Evolutionary conservation across 2,888 invertebrate genomes (phyloP), one percentile per base, ranked within the genome.

Genomic region (Eilema caniola): DNA sequence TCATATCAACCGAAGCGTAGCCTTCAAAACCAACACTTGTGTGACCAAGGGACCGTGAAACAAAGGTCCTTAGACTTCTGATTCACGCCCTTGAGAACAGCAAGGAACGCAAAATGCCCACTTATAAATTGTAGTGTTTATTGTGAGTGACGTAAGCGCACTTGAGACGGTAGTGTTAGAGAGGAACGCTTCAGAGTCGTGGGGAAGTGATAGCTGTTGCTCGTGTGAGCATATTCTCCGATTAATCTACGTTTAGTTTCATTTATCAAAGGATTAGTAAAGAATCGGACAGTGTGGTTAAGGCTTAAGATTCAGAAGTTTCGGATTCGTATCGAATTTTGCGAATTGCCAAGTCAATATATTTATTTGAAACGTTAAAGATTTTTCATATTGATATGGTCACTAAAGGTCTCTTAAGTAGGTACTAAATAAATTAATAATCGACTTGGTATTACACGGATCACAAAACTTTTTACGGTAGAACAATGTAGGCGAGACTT

Each of bases 21-120:
- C 60, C 70, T 75, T 76, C 81, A 79, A 82, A 76, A 76, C 74
- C 80, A 83, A 84, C 83, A 86, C 85, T 85, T 68, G 73, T 76
- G 67, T 67, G 67, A 67, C 67, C 77, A 82, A 79, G 71, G 62
- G 70, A 68, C 81, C 83, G 80, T 82, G 79, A 85, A 84, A 86
- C 85, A 84, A 83, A 80, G 76, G 68, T 67, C 75, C 83, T 84
- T 73, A 76, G 57, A 75, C 69, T 75, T 75, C 66, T 81, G 81
- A 83, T 83, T 78, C 79, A 79, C 66, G 71, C 78, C 74, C 79
- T 83, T 79, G 80, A 80, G 77, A 83, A 80, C 75, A 71, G 84
- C 86, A 72, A 79, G 71, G 73, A 77, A 72, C 72, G 82, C 83
- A 71, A 74, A 76, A 79, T 69, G 69, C 62, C 56, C 80, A 75